Percentiles rank a stretch among this genome's conserved stretches.
phyloP scores from a whole-genome alignment of 2,888 invertebrate genomes.

The Meta bourneti region DNA sequence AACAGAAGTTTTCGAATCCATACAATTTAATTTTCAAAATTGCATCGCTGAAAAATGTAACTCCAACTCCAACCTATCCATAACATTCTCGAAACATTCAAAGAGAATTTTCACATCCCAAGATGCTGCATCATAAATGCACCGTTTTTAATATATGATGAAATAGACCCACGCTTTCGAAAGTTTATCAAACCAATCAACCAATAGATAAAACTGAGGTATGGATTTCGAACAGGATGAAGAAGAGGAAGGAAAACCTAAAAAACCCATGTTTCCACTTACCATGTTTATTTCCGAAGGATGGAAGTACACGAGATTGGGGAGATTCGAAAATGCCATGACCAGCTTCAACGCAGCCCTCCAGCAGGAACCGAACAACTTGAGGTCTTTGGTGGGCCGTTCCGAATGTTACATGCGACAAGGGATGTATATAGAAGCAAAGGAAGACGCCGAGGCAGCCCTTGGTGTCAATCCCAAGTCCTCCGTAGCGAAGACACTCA shows the following conservation, averaged over 20 bases:
- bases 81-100: too few species aligned
- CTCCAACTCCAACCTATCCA: too few species aligned
- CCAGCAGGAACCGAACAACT: constrained; percentile 54
- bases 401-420: constrained; percentile 31
- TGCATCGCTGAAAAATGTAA: too few species aligned
- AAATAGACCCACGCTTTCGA: too few species aligned
- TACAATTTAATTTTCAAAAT: too few species aligned
- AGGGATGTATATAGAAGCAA: constrained; percentile 24
- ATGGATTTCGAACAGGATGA: constrained; percentile 41
- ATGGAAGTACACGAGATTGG: constrained; percentile 2
- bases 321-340: constrained; percentile 27
- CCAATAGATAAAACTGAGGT: too few species aligned
- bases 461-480: constrained; percentile 32
- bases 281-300: constrained; percentile 55
- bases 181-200: too few species aligned
- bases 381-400: constrained; percentile 15
- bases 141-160: too few species aligned
- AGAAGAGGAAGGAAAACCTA: constrained; percentile 27
- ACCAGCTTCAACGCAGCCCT: constrained; percentile 28
- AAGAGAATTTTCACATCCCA: too few species aligned
- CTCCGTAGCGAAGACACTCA: constrained; percentile 21
- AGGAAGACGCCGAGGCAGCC: constrained; percentile 27
- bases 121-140: too few species aligned
- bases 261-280: constrained; percentile 47
- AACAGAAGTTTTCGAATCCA: too few species aligned